Base-by-base conservation (phyloP, 1,140 invertebrate genomes). In the Bombus sibiricus region DNA sequence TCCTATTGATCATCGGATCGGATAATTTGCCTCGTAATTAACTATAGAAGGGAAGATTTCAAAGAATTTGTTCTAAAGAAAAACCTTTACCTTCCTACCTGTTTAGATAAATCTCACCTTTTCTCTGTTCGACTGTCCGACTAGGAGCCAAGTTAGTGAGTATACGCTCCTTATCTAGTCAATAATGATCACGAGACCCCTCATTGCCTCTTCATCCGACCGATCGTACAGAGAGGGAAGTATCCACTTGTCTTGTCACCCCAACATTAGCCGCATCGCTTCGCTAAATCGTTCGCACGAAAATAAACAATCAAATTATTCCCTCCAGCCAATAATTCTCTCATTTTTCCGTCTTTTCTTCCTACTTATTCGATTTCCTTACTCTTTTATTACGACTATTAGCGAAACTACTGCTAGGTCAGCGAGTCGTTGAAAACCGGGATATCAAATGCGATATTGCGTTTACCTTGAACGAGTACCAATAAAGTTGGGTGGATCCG, bases 231-330 rank as follows among this genome's bases (percentile, higher is more conserved):
- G 91, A 92, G 91, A 92, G 91, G 91, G 91, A 92, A 92, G 91
- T 92, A 92, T 85, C 91, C 91, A 92, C 91, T 92, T 92, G 91
- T 91, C 91, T 85, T 90, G 89, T 92, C 88, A 88, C 89, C 89
- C 89, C 83, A 87, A 82, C 85, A 89, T 88, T 89, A 87, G 71
- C 85, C 73, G 78, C 82, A 80, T 85, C 89, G 81, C 82, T 83
- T 81, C 74, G 71, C 76, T 82, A 83, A 86, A 89, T 91, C 87
- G 89, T 84, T 91, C 89, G 88, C 89, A 89, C 87, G 89, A 91
- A 91, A 89, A 89, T 90, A 90, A 91, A 91, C 90, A 91, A 90
- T 91, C 81, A 66, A 47, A 76, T 79, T 81, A 76, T 83, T 84
- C 82, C 28, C n/a, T 79, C 41, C 41, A 64, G 28, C 47, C 18